Base-by-base conservation (phyloP, 2,888 invertebrate species). In the Aleiodes leptofemur region DNA sequence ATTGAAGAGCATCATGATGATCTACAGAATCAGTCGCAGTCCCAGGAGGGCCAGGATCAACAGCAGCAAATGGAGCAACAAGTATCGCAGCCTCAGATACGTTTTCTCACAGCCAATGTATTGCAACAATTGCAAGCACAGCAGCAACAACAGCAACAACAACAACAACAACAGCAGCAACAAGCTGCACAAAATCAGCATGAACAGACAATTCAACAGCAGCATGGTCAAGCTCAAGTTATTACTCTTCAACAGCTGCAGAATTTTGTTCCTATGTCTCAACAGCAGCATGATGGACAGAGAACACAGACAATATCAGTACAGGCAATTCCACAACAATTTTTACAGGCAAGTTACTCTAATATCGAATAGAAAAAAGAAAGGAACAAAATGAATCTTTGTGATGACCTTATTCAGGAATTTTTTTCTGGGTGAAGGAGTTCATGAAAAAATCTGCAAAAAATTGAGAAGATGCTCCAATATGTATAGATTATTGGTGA, bases 271-370 rank as follows among this genome's bases (percentile, higher is more conserved):
- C 91, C 91, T 77, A 84, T 90, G 81, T 80, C 85, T 14, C 88
- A 89, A 69, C 89, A 88, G 64, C 84, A 87, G 74, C 90, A 87
- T 55, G 88, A 87, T 70, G 88, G 86, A 64, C 89, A 87, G 73
- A 86, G 87, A 76, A 82, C 88, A 0, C 90, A 88, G 76, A 86
- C 88, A 0, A 90, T 91, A 53, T 90, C 91, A 8, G 90, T 91
- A 71, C 91, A 91, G 79, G 91, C 91, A 31, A 82, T 91, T 73
- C 91, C 91, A 0, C 91, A 91, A 71, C 92, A 92, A 83, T 90
- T 91, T 81, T 84, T 92, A 69, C 92, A 91, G 86, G 91, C 90
- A 81, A 74, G 76, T 9, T 13, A 11, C 31, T 23, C 31, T 48
- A 29, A 4, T 53, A 56, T 31, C 8, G 7, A 66, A 50, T 34